Percentiles rank a stretch among this genome's conserved stretches.
Conservation (phyloP, 2,888 invertebrate genomes). For the Machimus atricapillus region DNA sequence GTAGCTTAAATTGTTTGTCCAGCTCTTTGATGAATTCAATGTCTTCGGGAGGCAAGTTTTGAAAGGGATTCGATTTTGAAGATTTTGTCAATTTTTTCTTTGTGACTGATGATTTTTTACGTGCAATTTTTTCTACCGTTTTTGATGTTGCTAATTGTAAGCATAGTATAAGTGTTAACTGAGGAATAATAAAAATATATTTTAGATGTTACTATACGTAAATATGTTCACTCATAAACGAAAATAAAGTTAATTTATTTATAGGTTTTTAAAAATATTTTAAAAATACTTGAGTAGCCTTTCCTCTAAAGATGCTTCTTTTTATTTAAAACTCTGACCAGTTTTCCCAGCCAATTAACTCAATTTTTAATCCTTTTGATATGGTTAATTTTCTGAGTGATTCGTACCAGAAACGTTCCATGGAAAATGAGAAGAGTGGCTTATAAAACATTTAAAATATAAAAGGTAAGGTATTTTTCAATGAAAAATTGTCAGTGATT, state of each 20-base stretch:
- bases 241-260: neutral
- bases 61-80: slow-evolving; percentile 55
- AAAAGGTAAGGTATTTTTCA: no score
- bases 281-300: no score
- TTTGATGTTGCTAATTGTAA: slow-evolving; percentile 43
- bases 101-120: slow-evolving; percentile 57
- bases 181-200: neutral
- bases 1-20: slow-evolving; percentile 60
- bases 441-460: no score
- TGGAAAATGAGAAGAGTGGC: no score
- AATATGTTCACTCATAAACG: neutral
- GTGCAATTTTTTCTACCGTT: slow-evolving; percentile 50
- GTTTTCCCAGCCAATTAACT: no score
- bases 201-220: neutral
- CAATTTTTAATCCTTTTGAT: no score
- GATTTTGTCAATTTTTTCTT: slow-evolving; percentile 56
- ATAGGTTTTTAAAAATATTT: no score
- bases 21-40: slow-evolving; percentile 60
- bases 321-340: no score
- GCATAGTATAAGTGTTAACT: neutral
- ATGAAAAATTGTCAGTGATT: no score
- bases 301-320: no score
- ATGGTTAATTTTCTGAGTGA: no score
- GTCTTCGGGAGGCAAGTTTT: slow-evolving; percentile 58
- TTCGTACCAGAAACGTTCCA: no score